phyloP scores from a whole-genome alignment of 1,140 invertebrate genomes.

The Drosophila paulistorum region DNA sequence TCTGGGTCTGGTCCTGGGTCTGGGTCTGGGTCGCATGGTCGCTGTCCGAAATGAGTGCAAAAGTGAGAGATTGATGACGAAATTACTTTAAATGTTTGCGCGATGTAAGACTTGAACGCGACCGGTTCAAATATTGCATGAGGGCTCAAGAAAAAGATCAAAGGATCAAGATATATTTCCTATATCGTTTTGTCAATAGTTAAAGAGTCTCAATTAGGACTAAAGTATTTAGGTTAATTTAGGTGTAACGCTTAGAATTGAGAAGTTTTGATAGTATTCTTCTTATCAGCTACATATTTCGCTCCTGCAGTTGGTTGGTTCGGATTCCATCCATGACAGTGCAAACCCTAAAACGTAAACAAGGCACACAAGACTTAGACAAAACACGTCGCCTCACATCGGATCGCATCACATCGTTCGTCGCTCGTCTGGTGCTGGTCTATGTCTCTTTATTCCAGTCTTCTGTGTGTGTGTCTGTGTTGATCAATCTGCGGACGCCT shows the following conservation, averaged over 20 bases:
- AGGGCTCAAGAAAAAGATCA: not conserved
- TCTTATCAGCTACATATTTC: constrained; percentile 6
- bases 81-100: constrained; percentile 78
- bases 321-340: constrained; percentile 50
- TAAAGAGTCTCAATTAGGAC: too few relatives aligned
- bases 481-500: constrained; percentile 77
- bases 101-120: constrained; percentile 21
- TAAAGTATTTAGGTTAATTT: too few relatives aligned
- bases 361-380: constrained; percentile 61
- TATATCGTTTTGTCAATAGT: too few relatives aligned
- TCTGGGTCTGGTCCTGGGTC: not conserved
- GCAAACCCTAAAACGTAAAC: constrained; percentile 66
- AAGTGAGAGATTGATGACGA: constrained; percentile 82
- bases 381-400: constrained; percentile 46
- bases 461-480: constrained; percentile 32
- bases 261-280: too few relatives aligned
- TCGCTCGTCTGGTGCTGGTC: constrained; percentile 6
- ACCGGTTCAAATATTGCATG: not conserved
- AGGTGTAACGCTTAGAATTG: too few relatives aligned
- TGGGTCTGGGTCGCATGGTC: constrained; percentile 7
- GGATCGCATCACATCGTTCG: constrained; percentile 22
- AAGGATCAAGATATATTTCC: too few relatives aligned
- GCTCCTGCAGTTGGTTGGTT: constrained; percentile 21
- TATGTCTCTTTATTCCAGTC: not conserved
- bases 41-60: constrained; percentile 76